A percentile compares a stretch with the other conserved stretches of the same genome.
Evolutionary conservation across 2,113 vertebrate genomes (phyloP).

Genomic region (Cnemophilus loriae): DNA sequence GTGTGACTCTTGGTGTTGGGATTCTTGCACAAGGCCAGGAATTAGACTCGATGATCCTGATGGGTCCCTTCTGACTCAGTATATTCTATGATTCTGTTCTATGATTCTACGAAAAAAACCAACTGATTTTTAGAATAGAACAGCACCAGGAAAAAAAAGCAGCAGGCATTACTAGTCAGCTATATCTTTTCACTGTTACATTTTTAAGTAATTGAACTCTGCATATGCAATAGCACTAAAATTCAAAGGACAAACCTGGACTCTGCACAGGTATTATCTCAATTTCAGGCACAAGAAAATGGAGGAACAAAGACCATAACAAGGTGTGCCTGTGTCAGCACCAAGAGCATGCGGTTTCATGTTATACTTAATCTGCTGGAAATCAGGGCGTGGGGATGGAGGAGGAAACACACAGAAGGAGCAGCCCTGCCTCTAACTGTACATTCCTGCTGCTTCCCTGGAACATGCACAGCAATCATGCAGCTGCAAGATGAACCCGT

Average conservation of each 20-base stretch:
- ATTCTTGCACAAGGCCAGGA: not conserved
- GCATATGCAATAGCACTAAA: not conserved
- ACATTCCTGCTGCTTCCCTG: not conserved
- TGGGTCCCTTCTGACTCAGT: not conserved
- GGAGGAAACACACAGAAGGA: not conserved
- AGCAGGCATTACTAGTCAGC: not conserved
- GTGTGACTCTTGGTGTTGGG: not conserved
- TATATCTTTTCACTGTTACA: not conserved
- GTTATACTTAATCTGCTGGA: not conserved
- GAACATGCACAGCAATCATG: not conserved
- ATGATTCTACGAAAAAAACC: rapidly evolving
- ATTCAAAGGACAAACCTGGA: not conserved
- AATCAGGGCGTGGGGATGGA: not conserved
- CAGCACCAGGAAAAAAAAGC: not conserved
- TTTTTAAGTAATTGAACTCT: not conserved
- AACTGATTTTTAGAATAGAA: not conserved
- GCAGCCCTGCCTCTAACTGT: not conserved
- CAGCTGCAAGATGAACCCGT: not conserved
- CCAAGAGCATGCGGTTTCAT: not conserved
- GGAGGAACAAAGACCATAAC: not conserved
- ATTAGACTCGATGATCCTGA: rapidly evolving
- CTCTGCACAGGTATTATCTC: not conserved
- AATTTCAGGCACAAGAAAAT: not conserved
- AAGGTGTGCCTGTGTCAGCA: not conserved
- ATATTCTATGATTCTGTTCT: not conserved